Percentiles rank a stretch among this genome's conserved stretches.
Conservation (phyloP, 1,140 invertebrate species). For the Pissodes strobi region DNA sequence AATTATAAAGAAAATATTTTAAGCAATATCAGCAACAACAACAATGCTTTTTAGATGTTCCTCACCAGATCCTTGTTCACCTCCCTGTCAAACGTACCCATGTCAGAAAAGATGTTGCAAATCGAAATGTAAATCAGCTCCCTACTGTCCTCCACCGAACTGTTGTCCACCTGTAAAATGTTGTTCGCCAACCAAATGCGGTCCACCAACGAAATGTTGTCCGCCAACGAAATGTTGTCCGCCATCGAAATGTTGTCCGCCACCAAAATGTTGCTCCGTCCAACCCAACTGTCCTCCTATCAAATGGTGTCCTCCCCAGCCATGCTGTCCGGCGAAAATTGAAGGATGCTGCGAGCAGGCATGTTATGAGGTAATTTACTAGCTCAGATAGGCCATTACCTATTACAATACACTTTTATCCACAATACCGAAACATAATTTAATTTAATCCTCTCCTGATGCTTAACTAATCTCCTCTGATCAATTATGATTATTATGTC, state of each 20-base stretch:
- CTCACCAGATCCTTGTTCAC: constrained; percentile 7
- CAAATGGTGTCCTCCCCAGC: constrained; percentile 19
- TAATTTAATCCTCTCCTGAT: no score
- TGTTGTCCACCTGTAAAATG: constrained; percentile 15
- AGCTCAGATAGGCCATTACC: no score
- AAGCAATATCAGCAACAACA: no score
- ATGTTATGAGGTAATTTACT: background rate
- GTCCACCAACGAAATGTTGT: constrained; percentile 4
- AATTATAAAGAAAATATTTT: no score
- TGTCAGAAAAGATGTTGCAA: constrained; percentile 5
- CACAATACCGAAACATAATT: no score
- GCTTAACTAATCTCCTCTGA: no score
- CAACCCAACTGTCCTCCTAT: constrained; percentile 13
- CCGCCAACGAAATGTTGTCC: constrained; percentile 1
- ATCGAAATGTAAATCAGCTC: no score
- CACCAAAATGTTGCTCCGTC: constrained; percentile 1
- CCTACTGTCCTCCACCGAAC: background rate
- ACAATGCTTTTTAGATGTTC: background rate
- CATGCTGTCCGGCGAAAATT: constrained; percentile 7
- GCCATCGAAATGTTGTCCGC: constrained; percentile 25
- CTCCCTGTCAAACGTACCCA: constrained; percentile 6
- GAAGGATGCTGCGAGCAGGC: background rate
- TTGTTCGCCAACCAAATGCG: constrained; percentile 23
- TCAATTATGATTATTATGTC: no score
- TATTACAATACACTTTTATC: no score